Base-by-base conservation (phyloP, 2,888 invertebrate species). In the Pyrgus malvae region DNA sequence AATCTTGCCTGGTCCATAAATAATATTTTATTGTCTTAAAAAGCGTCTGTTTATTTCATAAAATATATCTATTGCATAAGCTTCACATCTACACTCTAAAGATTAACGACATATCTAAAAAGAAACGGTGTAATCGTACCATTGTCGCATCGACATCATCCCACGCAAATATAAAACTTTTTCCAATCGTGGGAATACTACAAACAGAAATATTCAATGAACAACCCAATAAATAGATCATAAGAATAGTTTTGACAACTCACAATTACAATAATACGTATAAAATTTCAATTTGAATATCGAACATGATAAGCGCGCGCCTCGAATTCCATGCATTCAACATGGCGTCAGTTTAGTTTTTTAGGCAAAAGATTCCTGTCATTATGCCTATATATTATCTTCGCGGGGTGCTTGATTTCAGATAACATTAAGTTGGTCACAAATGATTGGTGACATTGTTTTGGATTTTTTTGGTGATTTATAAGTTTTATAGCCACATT, bases 361-460 rank as follows among this genome's bases (percentile, higher is more conserved):
- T 72, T 66, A 68, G 64, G 70, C 74, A 69, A 76, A 70, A 78
- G 74, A 75, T 72, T 78, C 73, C 76, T 82, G 80, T 85, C 84
- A 80, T 76, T 85, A 77, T 69, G 73, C 62, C 72, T 77, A 74
- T 83, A 78, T 72, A 77, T 85, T 83, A 83, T 76, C 78, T 72
- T 78, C 74, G 73, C 76, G 80, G 80, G 83, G 80, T 65, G 79
- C 77, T 78, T 66, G 71, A 71, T 65, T 67, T 72, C 63, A 74
- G 81, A 77, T 80, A 74, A 76, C 72, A 76, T 70, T 71, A 45
- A 21, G 38, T 45, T 68, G 62, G 64, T 66, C 64, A 70, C 66
- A 73, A 73, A 73, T 69, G 38, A 46, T 48, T 31, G 53, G 27
- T 42, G 19, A 37, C 3, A 33, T 27, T 48, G 37, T 49, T 35